Conservation (phyloP, 2,113 vertebrate species). For the Eudyptes chrysolophus region DNA sequence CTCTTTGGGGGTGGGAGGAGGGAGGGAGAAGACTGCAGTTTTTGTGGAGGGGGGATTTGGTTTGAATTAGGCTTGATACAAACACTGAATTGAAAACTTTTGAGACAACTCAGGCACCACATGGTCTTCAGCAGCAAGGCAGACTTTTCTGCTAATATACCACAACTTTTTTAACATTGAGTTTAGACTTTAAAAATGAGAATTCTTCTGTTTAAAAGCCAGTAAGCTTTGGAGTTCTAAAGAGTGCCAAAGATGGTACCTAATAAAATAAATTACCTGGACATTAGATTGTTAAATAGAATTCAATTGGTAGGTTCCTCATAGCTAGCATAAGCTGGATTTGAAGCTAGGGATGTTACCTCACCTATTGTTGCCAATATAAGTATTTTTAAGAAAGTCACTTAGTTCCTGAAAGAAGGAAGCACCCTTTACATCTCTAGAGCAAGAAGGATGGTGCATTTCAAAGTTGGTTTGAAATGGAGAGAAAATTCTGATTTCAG, state of each 20-base stretch:
- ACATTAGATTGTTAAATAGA: neutral
- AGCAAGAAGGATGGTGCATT: neutral
- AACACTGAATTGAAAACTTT: neutral
- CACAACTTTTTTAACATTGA: neutral
- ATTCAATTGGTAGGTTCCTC: neutral
- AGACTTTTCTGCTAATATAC: neutral
- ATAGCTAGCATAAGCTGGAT: neutral
- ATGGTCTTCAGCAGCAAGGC: constrained; percentile 9
- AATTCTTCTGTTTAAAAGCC: neutral
- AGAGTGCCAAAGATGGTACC: neutral
- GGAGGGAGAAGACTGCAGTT: neutral
- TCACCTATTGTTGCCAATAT: neutral
- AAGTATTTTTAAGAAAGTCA: neutral
- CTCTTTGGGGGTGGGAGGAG: neutral
- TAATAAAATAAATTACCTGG: neutral
- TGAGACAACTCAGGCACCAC: neutral
- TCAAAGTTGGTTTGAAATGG: neutral
- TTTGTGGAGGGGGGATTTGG: neutral
- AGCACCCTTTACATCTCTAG: neutral
- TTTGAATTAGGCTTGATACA: constrained; percentile 26
- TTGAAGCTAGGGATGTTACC: neutral
- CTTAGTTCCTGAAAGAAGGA: neutral
- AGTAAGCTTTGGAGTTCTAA: neutral
- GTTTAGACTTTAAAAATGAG: neutral
- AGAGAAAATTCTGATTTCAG: neutral